phyloP scores from a whole-genome alignment of 2,888 invertebrate species.

The Cerastoderma edule region DNA sequence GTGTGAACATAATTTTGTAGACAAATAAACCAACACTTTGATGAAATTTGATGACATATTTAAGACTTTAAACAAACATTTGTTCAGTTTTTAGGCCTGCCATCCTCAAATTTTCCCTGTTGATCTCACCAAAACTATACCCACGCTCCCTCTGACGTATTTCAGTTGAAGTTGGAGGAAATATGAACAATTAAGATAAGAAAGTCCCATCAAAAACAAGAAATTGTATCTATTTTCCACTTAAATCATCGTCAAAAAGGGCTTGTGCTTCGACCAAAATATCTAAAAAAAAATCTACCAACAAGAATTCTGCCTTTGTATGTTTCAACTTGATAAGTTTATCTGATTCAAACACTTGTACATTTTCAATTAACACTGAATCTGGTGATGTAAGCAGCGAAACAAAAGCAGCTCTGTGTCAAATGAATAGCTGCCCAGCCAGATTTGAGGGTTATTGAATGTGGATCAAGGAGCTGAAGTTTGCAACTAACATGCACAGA shows the following conservation, averaged over 20 bases:
- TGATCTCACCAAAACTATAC: not conserved
- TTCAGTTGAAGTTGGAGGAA: slow-evolving; percentile 47
- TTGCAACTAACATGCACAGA: too few relatives aligned
- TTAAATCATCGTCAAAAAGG: slow-evolving; percentile 36
- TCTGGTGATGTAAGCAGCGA: slow-evolving; percentile 3
- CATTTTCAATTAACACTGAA: slow-evolving; percentile 22
- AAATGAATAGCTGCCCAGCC: not conserved
- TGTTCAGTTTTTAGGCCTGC: slow-evolving; percentile 4
- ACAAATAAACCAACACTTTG: too few relatives aligned
- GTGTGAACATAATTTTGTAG: too few relatives aligned
- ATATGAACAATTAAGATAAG: slow-evolving; percentile 61
- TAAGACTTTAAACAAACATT: slow-evolving; percentile 16
- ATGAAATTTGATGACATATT: not conserved
- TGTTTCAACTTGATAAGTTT: slow-evolving; percentile 45
- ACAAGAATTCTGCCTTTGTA: slow-evolving; percentile 47
- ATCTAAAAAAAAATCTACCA: slow-evolving; percentile 33
- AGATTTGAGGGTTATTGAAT: too few relatives aligned
- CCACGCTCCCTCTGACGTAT: slow-evolving; percentile 18
- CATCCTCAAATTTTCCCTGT: not conserved
- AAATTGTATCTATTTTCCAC: slow-evolving; percentile 55
- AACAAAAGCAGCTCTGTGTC: slow-evolving; percentile 18
- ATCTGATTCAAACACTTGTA: slow-evolving; percentile 42
- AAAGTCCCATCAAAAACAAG: slow-evolving; percentile 35
- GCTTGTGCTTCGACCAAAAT: slow-evolving; percentile 39
- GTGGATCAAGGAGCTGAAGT: too few relatives aligned